Percentiles rank a stretch among this genome's conserved stretches.
phyloP scores from a whole-genome alignment of 2,888 invertebrate genomes.

The Eledona agricola region DNA sequence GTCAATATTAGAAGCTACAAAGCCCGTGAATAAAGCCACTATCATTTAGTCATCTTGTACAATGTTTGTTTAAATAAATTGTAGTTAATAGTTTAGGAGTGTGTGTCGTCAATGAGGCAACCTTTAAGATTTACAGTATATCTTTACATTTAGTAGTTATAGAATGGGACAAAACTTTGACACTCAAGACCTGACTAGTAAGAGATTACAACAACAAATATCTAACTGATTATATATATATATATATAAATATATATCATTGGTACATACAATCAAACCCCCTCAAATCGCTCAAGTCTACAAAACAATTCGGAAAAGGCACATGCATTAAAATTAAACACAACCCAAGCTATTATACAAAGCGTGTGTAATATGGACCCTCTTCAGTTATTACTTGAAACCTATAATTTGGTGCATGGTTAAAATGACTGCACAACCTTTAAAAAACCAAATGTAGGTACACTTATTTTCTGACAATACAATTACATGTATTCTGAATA shows the following conservation, averaged over 20 bases:
- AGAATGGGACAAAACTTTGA: constrained; percentile 25
- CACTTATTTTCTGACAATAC: too few species aligned
- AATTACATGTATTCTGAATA: too few species aligned
- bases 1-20: constrained; percentile 58
- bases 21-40: constrained; percentile 41
- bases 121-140: background rate
- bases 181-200: constrained; percentile 32
- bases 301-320: constrained; percentile 30
- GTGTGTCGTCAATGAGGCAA: too few species aligned
- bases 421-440: too few species aligned
- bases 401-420: constrained; percentile 23
- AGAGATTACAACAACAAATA: constrained; percentile 18
- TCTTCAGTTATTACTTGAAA: constrained; percentile 13
- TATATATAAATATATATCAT: too few species aligned
- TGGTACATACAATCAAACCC: constrained; percentile 23
- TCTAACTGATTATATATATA: too few species aligned
- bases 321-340: constrained; percentile 27
- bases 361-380: constrained; percentile 36
- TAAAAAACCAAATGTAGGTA: constrained; percentile 2
- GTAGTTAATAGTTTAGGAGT: too few species aligned
- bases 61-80: constrained; percentile 25
- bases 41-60: constrained; percentile 10
- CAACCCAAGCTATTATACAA: constrained; percentile 22
- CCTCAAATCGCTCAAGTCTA: constrained; percentile 1
- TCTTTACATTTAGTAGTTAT: constrained; percentile 10